These are phyloP conservation scores for Cylindroiulus punctatus DNA, from an alignment of 2,888 invertebrate species.

Conservation along the genomic window DNA sequence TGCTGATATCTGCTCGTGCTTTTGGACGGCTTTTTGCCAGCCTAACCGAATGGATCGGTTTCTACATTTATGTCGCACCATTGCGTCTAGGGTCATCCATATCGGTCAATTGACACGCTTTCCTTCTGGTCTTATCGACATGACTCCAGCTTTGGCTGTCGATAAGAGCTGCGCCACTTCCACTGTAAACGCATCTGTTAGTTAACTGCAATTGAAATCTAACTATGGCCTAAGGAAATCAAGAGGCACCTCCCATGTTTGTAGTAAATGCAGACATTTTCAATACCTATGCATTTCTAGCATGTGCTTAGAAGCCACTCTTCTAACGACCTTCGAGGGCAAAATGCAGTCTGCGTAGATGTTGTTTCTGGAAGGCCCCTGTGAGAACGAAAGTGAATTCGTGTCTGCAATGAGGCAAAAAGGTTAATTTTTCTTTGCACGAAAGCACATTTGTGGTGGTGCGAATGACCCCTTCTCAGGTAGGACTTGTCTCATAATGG, in stretches of 20 bases:
- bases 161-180: too few species aligned
- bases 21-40: neutral
- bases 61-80: neutral
- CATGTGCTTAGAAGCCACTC: too few species aligned
- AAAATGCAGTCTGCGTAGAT: too few species aligned
- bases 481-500: conserved; percentile 21
- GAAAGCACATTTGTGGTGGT: neutral
- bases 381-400: neutral
- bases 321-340: too few species aligned
- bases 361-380: neutral
- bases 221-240: too few species aligned
- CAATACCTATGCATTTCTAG: too few species aligned
- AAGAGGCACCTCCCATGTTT: too few species aligned
- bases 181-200: too few species aligned
- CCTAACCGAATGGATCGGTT: neutral
- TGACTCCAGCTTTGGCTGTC: too few species aligned
- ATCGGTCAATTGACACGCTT: neutral
- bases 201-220: too few species aligned
- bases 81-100: neutral
- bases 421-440: conserved; percentile 10
- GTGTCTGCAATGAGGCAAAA: neutral
- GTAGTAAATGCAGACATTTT: too few species aligned
- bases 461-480: conserved; percentile 22
- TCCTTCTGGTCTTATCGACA: too few species aligned
- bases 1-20: neutral